Conservation (phyloP, 37 sponge, comb jelly and placozoan species). For the Cliona cf. orientalis region DNA sequence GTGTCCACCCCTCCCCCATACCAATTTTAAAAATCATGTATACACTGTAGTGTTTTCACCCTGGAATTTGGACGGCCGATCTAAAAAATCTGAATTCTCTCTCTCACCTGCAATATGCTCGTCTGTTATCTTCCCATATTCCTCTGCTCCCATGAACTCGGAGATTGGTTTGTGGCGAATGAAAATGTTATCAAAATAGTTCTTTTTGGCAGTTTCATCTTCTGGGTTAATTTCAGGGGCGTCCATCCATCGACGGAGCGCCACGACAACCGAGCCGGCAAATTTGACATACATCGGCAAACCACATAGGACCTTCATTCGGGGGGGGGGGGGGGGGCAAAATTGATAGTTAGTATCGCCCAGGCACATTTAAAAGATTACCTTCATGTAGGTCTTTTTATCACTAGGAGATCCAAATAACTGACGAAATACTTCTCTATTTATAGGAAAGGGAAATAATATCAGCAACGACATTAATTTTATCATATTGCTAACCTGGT, state of each 20-base stretch:
- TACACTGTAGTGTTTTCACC: too few relatives aligned
- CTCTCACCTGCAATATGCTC: too few relatives aligned
- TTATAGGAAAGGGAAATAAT: constrained; percentile 1
- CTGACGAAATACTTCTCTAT: constrained; percentile 71
- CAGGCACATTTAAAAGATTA: too few relatives aligned
- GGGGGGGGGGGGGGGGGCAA: too few relatives aligned
- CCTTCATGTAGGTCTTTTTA: constrained; percentile 56
- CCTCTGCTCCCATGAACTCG: too few relatives aligned
- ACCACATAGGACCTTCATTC: constrained; percentile 64
- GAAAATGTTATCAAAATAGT: constrained; percentile 29
- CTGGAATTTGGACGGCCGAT: too few relatives aligned
- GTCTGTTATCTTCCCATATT: too few relatives aligned
- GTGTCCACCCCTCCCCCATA: too few relatives aligned
- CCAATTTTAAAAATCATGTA: too few relatives aligned
- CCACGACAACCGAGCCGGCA: constrained; percentile 61
- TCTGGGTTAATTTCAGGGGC: constrained; percentile 53
- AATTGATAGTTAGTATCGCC: too few relatives aligned
- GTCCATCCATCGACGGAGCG: constrained; percentile 56
- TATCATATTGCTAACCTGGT: constrained; percentile 51
- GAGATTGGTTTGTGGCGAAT: too few relatives aligned
- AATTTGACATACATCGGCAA: constrained; percentile 71
- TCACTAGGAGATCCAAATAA: constrained; percentile 67
- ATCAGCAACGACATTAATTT: neutral
- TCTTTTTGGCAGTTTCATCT: constrained; percentile 31
- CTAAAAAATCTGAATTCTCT: too few relatives aligned